phyloP scores from a whole-genome alignment of 2,888 invertebrate species.

The Euplagia quadripunctaria region DNA sequence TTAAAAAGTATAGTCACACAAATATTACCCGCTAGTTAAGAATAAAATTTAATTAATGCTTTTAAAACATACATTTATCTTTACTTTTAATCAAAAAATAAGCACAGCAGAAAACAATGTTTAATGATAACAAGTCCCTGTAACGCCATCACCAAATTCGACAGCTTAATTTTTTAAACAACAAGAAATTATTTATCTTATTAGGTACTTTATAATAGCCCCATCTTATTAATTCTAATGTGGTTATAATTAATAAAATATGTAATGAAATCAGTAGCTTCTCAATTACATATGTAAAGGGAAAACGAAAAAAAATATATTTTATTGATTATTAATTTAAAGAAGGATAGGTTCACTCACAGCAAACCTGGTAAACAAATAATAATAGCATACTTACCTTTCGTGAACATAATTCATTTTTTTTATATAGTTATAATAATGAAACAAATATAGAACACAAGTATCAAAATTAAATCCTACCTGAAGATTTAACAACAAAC shows the following conservation, averaged over 20 bases:
- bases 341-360: background rate
- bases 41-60: too few species aligned
- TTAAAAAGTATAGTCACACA: too few species aligned
- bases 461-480: constrained; percentile 52
- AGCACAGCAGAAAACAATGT: background rate
- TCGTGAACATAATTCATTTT: background rate
- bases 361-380: background rate
- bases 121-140: background rate
- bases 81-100: too few species aligned
- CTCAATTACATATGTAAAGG: too few species aligned
- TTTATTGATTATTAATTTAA: too few species aligned
- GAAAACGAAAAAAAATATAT: too few species aligned
- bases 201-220: too few species aligned
- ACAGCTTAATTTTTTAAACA: background rate
- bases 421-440: background rate
- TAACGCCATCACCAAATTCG: background rate
- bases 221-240: background rate
- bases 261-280: too few species aligned
- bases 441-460: background rate
- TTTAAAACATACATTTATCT: too few species aligned
- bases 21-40: too few species aligned
- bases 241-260: too few species aligned
- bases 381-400: background rate
- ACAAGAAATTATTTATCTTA: background rate
- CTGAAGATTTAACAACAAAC: constrained; percentile 76